phyloP scores from a whole-genome alignment of 2,113 vertebrate species.

The Chaenogobius annularis region DNA sequence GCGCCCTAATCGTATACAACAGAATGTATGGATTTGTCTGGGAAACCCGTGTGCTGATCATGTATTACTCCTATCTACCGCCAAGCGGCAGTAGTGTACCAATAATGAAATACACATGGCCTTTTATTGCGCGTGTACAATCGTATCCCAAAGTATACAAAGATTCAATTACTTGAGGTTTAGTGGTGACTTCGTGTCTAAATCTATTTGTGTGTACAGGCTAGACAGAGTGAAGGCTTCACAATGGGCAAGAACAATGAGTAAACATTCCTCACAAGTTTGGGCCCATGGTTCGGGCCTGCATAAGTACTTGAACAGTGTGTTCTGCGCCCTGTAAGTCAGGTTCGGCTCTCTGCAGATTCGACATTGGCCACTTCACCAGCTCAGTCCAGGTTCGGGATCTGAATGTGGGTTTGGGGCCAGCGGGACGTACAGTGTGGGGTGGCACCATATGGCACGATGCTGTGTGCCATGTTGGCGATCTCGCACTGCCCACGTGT shows the following conservation, averaged over 20 bases:
- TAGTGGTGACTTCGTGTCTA: neutral
- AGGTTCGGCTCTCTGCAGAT: neutral
- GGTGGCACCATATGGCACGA: constrained; percentile 83
- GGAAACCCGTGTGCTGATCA: no score
- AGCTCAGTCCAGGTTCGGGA: constrained; percentile 36
- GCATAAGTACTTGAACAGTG: neutral
- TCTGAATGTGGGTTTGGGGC: constrained; percentile 47
- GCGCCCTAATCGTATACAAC: no score
- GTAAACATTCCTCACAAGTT: neutral
- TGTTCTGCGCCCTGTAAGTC: neutral
- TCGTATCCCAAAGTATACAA: neutral
- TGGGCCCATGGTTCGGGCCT: no score
- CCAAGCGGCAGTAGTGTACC: constrained; percentile 68
- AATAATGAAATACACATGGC: constrained; percentile 7
- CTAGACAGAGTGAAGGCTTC: neutral
- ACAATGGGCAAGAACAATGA: constrained; percentile 1
- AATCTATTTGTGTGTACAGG: neutral
- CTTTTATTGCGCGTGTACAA: neutral
- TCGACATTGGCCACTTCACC: constrained; percentile 58
- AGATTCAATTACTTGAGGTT: neutral
- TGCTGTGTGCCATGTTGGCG: constrained; percentile 81
- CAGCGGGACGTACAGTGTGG: constrained; percentile 67
- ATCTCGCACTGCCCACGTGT: constrained; percentile 76
- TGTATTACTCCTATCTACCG: constrained; percentile 45
- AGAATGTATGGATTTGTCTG: no score